A percentile compares a stretch with the other conserved stretches of the same genome.
Conservation (phyloP, 2,113 vertebrate species). For the Saguinus imperator region DNA sequence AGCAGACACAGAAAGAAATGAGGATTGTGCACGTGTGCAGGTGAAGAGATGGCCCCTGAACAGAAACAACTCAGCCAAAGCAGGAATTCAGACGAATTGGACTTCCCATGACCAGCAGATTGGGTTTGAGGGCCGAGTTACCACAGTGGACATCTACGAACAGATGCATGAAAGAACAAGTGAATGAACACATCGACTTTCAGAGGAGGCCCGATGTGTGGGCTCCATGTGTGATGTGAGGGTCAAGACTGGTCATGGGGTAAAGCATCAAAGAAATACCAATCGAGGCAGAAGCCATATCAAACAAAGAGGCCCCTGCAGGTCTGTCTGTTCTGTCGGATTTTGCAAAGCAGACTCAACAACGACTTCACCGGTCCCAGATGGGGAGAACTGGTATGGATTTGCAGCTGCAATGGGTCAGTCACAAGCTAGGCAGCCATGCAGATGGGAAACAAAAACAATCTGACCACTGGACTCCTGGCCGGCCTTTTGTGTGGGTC, state of each 20-base stretch:
- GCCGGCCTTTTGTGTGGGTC: neutral
- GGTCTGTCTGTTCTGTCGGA: neutral
- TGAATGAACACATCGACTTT: fast-evolving
- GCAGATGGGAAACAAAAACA: fast-evolving
- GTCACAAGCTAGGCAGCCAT: neutral
- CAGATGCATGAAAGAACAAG: fast-evolving
- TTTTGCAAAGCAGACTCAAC: neutral
- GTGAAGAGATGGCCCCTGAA: too few species aligned
- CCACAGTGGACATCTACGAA: fast-evolving
- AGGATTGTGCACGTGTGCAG: too few species aligned
- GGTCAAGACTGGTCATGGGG: neutral
- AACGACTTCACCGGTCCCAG: neutral
- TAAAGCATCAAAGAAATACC: fast-evolving
- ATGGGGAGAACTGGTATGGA: neutral
- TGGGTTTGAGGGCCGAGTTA: fast-evolving
- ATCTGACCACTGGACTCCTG: neutral
- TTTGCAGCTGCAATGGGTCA: too few species aligned
- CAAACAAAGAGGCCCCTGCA: neutral
- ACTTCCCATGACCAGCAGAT: neutral
- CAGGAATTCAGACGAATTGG: too few species aligned
- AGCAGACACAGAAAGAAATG: neutral
- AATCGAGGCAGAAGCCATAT: fast-evolving
- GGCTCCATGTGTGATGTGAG: fast-evolving
- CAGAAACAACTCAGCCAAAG: too few species aligned
- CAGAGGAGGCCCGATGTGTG: fast-evolving